phyloP scores from a whole-genome alignment of 64 coral and sea anemone genomes.

The Dendronephthya gigantea region DNA sequence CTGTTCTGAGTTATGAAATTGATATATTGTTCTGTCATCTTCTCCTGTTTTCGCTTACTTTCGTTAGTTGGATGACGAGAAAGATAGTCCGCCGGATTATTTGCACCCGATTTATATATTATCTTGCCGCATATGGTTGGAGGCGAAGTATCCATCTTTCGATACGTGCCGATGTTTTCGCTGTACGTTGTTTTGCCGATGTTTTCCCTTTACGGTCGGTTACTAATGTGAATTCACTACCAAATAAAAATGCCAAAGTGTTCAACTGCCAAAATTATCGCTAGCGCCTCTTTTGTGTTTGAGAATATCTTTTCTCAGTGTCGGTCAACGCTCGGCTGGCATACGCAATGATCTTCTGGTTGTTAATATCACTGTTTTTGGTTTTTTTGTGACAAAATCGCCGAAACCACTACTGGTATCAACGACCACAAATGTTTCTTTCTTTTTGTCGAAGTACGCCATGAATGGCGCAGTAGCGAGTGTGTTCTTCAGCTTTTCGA shows the following conservation, averaged over 20 bases:
- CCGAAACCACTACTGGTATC: not conserved
- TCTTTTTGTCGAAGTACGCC: not conserved
- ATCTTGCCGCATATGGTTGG: too few relatives aligned
- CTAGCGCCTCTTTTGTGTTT: not conserved
- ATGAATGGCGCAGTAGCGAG: not conserved
- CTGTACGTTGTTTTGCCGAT: not conserved
- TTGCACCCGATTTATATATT: too few relatives aligned
- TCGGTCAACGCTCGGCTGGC: not conserved
- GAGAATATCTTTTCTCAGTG: not conserved
- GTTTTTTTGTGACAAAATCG: not conserved
- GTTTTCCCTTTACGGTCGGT: too few relatives aligned
- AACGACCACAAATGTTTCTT: not conserved
- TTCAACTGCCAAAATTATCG: not conserved
- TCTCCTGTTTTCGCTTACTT: too few relatives aligned
- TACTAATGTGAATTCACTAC: not conserved
- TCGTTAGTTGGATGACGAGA: too few relatives aligned
- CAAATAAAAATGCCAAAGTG: not conserved
- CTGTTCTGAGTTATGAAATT: too few relatives aligned
- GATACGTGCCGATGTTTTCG: too few relatives aligned
- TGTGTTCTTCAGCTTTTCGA: not conserved
- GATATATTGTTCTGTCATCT: too few relatives aligned
- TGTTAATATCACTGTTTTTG: not conserved
- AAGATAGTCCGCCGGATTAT: too few relatives aligned
- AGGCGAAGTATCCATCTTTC: too few relatives aligned
- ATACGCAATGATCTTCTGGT: slow-evolving; percentile 3